phyloP scores from a whole-genome alignment of 2,797 vertebrate genomes.

The Eutrigla gurnardus region DNA sequence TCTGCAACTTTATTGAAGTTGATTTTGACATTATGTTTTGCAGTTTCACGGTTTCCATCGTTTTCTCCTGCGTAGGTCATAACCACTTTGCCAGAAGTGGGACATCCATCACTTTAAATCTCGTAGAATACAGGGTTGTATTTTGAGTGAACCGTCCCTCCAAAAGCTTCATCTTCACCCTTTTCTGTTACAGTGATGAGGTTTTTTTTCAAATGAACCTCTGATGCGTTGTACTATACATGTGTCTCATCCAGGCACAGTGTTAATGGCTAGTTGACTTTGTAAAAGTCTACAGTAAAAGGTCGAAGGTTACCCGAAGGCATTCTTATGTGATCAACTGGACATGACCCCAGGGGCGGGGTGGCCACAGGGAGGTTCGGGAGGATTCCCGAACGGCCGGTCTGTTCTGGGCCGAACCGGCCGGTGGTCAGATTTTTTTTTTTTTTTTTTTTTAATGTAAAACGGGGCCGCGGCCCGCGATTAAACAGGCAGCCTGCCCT shows the following conservation, averaged over 20 bases:
- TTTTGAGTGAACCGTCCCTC: slow-evolving; percentile 49
- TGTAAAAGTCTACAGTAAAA: slow-evolving; percentile 27
- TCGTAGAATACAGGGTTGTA: slow-evolving; percentile 13
- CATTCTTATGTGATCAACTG: slow-evolving; percentile 45
- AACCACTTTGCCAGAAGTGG: slow-evolving; percentile 24
- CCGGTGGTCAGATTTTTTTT: no score
- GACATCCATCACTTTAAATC: slow-evolving; percentile 28
- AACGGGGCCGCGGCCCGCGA: no score
- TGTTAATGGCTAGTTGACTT: slow-evolving; percentile 26
- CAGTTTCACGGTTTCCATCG: slow-evolving; percentile 10
- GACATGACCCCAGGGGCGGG: slow-evolving; percentile 23
- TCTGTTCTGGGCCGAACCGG: no score
- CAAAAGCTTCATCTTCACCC: neutral
- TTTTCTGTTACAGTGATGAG: neutral
- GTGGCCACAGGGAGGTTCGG: no score
- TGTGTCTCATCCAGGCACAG: slow-evolving; percentile 43
- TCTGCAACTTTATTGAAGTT: slow-evolving; percentile 19
- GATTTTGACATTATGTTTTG: slow-evolving; percentile 25
- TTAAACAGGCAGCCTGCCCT: no score
- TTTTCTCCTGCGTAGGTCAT: slow-evolving; percentile 6
- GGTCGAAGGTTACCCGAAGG: slow-evolving; percentile 52
- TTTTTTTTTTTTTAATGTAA: no score
- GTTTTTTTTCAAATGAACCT: slow-evolving; percentile 14
- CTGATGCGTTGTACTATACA: slow-evolving; percentile 27
- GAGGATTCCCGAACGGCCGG: no score